Base-by-base conservation (phyloP, 2,797 vertebrate species). In the Lepilemur ruficaudatus region DNA sequence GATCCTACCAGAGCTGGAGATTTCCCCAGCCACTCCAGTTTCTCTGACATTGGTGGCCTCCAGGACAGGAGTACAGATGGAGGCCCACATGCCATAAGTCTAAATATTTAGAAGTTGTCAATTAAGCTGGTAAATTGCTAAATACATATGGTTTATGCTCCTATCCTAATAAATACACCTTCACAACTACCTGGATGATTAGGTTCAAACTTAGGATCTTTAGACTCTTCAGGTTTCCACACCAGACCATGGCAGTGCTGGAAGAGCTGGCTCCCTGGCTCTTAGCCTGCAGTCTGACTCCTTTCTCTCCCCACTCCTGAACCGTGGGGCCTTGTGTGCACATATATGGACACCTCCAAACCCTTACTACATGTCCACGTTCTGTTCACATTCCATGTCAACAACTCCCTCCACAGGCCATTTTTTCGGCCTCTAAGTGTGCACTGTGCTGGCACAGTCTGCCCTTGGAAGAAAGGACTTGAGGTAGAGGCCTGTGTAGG, bases 191-290 rank as follows among this genome's bases (percentile, higher is more conserved):
- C 65, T 75, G 55, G 35, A 72, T 32, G 38, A 67, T 87, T 32
- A 73, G 73, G 61, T n/a, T 94, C 67, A 89, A 41, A 63, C 82
- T 85, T 79, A 89, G 86, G 84, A 69, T 63, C 61, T n/a, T 79
- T 61, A 67, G 7, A 22, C 23, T 2, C 23, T 61, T 52, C 5
- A 72, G 55, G 46, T n/a, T n/a, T 83, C 28, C 32, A n/a, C 20
- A 10, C 8, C 7, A 57, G 35, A 50, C 55, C 23, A 69, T 5
- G 30, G 25, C 7, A 20, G 25, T 46, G 25, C 23, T 15, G 28
- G 67, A 48, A 86, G 69, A 20, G 23, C n/a, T 41, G 79, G 15
- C 2, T 61, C 18, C 23, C 38, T 43, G 32, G 23, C 7, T 28
- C 57, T 86, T 78, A 43, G 43, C 18, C 30, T 61, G 30, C 1